Percentiles rank a stretch among this genome's conserved stretches.
These are phyloP conservation scores for Dipodomys stephensi DNA, from an alignment of 2,113 vertebrate genomes.

Conservation along the genomic window DNA sequence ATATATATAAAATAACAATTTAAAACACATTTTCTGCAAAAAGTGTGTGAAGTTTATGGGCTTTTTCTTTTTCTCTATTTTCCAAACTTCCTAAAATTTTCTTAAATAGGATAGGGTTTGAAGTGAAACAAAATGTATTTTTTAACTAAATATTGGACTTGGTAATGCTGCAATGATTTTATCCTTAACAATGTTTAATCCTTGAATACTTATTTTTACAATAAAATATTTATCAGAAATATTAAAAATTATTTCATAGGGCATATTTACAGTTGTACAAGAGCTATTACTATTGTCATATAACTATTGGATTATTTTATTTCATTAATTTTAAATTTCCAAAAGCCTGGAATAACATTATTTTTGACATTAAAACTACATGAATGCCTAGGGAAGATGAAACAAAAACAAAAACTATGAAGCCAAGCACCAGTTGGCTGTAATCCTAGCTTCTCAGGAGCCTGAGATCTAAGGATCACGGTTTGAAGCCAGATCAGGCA, in stretches of 20 bases:
- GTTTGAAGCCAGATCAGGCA: no score
- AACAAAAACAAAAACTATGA: no score
- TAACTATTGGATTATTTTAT: not conserved
- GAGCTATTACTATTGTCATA: not conserved
- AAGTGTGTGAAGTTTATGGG: not conserved
- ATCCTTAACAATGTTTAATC: not conserved
- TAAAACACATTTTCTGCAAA: not conserved
- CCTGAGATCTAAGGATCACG: no score
- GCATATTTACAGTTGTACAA: not conserved
- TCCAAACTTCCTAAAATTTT: conserved; percentile 41
- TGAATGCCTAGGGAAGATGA: no score
- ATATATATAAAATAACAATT: not conserved
- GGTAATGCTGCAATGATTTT: conserved; percentile 1
- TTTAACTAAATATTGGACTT: conserved; percentile 22
- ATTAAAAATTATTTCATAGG: conserved; percentile 15
- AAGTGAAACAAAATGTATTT: conserved; percentile 11
- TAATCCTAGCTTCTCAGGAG: no score
- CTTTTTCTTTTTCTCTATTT: conserved; percentile 39
- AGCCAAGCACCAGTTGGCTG: no score
- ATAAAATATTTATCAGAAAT: conserved; percentile 26
- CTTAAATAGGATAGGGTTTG: not conserved
- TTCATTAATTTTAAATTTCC: conserved; percentile 31
- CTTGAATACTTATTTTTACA: conserved; percentile 42
- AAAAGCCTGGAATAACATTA: conserved; percentile 30
- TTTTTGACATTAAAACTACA: not conserved